phyloP scores from a whole-genome alignment of 2,113 vertebrate species.

The Cepphus grylle region DNA sequence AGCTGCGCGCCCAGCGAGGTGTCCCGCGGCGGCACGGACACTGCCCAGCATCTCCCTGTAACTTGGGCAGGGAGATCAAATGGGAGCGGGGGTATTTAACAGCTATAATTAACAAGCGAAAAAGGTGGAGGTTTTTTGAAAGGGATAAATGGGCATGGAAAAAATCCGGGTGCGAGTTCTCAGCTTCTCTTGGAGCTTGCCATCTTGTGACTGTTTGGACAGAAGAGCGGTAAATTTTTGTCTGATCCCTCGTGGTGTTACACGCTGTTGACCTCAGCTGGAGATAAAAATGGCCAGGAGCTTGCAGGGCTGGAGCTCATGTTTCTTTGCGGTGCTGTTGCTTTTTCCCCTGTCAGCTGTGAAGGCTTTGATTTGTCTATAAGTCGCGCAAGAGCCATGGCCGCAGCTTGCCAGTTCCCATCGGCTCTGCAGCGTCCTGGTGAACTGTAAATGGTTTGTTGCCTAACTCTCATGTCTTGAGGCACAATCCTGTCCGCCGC shows the following conservation, averaged over 20 bases:
- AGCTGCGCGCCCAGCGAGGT: not conserved
- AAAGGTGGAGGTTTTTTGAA: not conserved
- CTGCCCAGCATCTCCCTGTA: not conserved
- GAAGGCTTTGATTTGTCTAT: not conserved
- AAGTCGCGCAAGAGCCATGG: not conserved
- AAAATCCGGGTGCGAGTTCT: not conserved
- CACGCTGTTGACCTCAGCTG: not conserved
- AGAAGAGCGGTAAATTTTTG: not conserved
- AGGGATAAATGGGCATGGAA: not conserved
- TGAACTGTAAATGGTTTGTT: not conserved
- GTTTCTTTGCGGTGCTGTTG: not conserved
- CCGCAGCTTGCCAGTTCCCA: not conserved
- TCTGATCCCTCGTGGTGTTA: not conserved
- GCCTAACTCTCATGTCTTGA: not conserved
- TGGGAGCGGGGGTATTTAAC: not conserved
- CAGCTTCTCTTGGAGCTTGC: not conserved
- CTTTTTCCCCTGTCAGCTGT: fast-evolving
- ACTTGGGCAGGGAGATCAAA: not conserved
- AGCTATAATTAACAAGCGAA: not conserved
- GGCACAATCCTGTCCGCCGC: not conserved
- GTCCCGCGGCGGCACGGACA: not conserved
- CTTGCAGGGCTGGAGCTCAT: not conserved
- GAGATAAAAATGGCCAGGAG: not conserved
- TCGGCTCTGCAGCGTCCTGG: fast-evolving
- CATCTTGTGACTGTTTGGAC: not conserved